Conservation (phyloP, 2,888 invertebrate species). For the Portevinia maculata region DNA sequence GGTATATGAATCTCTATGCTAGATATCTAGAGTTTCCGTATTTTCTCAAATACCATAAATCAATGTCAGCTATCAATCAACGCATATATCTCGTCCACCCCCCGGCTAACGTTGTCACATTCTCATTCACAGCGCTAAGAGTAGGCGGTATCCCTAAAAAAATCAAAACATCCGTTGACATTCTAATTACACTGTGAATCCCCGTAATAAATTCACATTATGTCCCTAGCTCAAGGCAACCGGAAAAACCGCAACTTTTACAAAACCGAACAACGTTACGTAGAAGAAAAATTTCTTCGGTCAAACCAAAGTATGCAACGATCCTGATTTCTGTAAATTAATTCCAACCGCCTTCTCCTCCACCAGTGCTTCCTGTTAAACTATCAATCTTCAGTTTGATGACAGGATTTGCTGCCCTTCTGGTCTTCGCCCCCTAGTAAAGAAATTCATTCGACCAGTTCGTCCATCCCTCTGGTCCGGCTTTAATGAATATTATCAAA, state of each 20-base stretch:
- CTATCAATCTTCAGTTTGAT: slow-evolving; percentile 76
- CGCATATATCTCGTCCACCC: no score
- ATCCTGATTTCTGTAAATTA: slow-evolving; percentile 72
- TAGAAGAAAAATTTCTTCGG: slow-evolving; percentile 64
- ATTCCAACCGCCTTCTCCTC: slow-evolving; percentile 48
- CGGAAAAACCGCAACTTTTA: slow-evolving; percentile 61
- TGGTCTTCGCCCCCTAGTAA: slow-evolving; percentile 7
- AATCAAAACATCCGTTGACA: slow-evolving; percentile 62
- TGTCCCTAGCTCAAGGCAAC: slow-evolving; percentile 59
- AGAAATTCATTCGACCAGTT: slow-evolving; percentile 29
- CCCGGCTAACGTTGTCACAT: no score
- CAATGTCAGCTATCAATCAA: no score
- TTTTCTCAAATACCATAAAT: no score
- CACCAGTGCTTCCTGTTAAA: slow-evolving; percentile 24
- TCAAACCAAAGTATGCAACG: slow-evolving; percentile 63
- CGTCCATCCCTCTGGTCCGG: slow-evolving; percentile 32
- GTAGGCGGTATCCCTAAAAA: no score
- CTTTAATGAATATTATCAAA: slow-evolving; percentile 60
- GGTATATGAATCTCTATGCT: no score
- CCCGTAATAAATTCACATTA: slow-evolving; percentile 69
- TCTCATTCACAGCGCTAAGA: no score
- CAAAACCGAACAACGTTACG: slow-evolving; percentile 34
- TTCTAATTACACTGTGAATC: slow-evolving; percentile 62
- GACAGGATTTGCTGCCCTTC: slow-evolving; percentile 44
- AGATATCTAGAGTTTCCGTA: no score